These are phyloP conservation scores for Drosophila insularis DNA, from an alignment of 1,140 invertebrate species.

Conservation along the genomic window DNA sequence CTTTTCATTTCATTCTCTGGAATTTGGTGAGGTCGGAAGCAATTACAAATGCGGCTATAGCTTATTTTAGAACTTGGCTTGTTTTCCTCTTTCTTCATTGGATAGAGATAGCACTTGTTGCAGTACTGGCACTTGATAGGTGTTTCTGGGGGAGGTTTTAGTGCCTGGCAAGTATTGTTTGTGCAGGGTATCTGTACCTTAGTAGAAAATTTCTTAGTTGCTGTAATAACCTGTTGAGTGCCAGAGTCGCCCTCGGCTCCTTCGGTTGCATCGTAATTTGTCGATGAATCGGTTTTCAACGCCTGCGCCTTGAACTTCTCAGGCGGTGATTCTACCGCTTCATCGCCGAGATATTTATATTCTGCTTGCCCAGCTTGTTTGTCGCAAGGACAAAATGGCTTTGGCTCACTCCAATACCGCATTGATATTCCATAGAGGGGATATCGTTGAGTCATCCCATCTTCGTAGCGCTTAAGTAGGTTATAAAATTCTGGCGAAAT, in stretches of 20 bases:
- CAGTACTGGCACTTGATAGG: neutral
- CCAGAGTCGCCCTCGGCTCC: neutral
- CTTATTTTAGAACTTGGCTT: neutral
- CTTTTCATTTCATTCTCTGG: neutral
- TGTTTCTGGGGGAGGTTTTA: neutral
- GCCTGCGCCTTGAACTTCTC: neutral
- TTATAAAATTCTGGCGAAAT: slow-evolving; percentile 68
- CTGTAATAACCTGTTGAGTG: neutral
- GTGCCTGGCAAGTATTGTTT: neutral
- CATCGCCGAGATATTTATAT: slow-evolving; percentile 30
- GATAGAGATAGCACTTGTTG: neutral
- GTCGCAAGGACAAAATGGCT: slow-evolving; percentile 25
- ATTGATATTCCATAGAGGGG: slow-evolving; percentile 59
- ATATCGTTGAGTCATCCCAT: slow-evolving; percentile 44
- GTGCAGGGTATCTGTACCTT: neutral
- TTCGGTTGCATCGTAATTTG: neutral
- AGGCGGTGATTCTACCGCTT: slow-evolving; percentile 5
- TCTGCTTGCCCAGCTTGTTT: no score
- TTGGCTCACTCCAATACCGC: slow-evolving; percentile 15
- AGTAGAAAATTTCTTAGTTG: neutral
- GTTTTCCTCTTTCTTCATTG: neutral
- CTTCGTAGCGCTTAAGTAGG: slow-evolving; percentile 61
- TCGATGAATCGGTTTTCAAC: neutral
- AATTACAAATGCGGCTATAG: neutral
- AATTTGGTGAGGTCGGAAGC: neutral